phyloP scores from a whole-genome alignment of 2,888 invertebrate species.

The Lochmaea capreae region DNA sequence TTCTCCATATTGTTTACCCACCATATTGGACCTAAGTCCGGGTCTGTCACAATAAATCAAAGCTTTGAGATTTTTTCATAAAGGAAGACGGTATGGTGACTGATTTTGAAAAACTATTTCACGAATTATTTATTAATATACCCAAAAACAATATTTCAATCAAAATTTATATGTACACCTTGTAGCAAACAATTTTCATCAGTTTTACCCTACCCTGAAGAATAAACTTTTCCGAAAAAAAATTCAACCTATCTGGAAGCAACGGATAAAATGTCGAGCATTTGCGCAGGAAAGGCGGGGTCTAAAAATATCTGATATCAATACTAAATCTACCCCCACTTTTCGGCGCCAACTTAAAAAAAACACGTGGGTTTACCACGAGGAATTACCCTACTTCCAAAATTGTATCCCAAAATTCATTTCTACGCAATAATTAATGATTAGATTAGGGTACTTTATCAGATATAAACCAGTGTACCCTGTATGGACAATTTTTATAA shows the following conservation, averaged over 20 bases:
- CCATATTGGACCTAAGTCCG: too few relatives aligned
- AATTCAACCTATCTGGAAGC: constrained; percentile 27
- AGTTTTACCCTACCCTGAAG: constrained; percentile 18
- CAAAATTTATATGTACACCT: neutral
- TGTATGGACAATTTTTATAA: neutral
- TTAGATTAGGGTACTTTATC: neutral
- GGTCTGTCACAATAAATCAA: too few relatives aligned
- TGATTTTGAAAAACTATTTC: too few relatives aligned
- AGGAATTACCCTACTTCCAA: constrained; percentile 15
- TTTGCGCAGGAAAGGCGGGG: constrained; percentile 54
- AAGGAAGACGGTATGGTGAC: too few relatives aligned
- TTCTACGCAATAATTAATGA: neutral
- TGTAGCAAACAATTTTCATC: constrained; percentile 13
- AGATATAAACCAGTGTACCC: neutral
- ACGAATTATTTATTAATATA: too few relatives aligned
- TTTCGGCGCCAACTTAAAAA: constrained; percentile 52
- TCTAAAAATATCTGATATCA: constrained; percentile 62
- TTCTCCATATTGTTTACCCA: too few relatives aligned
- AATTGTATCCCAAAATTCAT: neutral
- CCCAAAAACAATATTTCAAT: neutral
- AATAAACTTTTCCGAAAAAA: constrained; percentile 39
- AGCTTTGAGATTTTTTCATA: too few relatives aligned
- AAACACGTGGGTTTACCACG: constrained; percentile 59
- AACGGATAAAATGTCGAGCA: constrained; percentile 41
- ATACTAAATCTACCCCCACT: constrained; percentile 57